Base-by-base conservation (phyloP, 1,140 invertebrate species). In the Megathymus violae region DNA sequence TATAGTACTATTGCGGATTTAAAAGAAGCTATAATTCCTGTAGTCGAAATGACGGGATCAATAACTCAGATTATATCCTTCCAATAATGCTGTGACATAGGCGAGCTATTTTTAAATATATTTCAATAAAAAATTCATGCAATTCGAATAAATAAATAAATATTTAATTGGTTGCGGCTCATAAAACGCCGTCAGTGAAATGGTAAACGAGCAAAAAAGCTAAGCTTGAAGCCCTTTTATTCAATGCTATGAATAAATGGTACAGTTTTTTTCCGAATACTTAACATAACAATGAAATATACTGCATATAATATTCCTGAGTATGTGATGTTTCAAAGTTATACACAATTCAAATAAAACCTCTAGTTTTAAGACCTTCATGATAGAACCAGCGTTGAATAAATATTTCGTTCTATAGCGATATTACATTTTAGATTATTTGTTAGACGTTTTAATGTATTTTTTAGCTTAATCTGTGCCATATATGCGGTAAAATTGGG, bases 41-140 rank as follows among this genome's bases (percentile, higher is more conserved):
- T 48, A 31, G 46, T 13, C 25, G 25, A 31, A 48, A 48, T 4
- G 16, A 9, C 25, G 46, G 22, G 5, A 48, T 22, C 4, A 27
- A 48, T 48, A 48, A 48, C 27, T 48, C 46, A 48, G 46, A 48
- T 31, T 22, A 48, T 27, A 48, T 22, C 22, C 13, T n/a, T 31
- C 13, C 13, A 31, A 48, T 48, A 48, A 5, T 19, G 25, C 25
- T 15, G 31, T 31, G 25, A 7, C 25, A 31, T 14, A 11, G 11
- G 25, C 11, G 13, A 27, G 13, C 1, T 31, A 48, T 48, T 48
- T 27, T 48, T 48, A 27, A 14, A 25, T 15, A 31, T 31, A 19
- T 48, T 7, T 31, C 25, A 14, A 15, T 48, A 3, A 31, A 48
- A 48, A 27, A 22, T 22, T 11, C n/a, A 22, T 44, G 6, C 17